Percentiles rank a stretch among this genome's conserved stretches.
phyloP scores from a whole-genome alignment of 2,797 vertebrate genomes.

The Myripristis murdjan region DNA sequence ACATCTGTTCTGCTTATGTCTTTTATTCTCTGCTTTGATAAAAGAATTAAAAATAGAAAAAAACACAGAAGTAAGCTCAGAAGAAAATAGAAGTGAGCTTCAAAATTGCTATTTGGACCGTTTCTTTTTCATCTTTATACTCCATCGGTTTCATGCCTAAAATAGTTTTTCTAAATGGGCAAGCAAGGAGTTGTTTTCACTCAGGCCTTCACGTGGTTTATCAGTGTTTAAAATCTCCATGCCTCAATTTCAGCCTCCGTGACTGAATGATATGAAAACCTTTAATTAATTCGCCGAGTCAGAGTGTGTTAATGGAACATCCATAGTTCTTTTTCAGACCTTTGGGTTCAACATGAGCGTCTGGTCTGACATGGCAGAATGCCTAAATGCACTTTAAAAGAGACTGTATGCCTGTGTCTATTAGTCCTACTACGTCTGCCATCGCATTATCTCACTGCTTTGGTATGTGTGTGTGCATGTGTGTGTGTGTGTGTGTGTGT shows the following conservation, averaged over 20 bases:
- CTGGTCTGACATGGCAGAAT: constrained; percentile 48
- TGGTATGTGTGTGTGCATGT: constrained; percentile 9
- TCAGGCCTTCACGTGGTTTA: constrained; percentile 60
- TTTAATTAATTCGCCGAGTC: constrained; percentile 67
- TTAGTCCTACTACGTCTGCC: constrained; percentile 25
- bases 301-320: constrained; percentile 64
- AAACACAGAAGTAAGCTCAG: no score
- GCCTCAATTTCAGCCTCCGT: constrained; percentile 70
- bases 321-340: constrained; percentile 34
- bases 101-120: constrained; percentile 37
- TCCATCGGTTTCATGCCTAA: constrained; percentile 53
- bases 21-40: constrained; percentile 61
- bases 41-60: constrained; percentile 68
- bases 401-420: constrained; percentile 23
- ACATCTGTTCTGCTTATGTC: constrained; percentile 38
- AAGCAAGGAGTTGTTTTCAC: neutral
- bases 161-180: constrained; percentile 57
- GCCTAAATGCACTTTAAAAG: constrained; percentile 54
- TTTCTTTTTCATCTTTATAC: constrained; percentile 54
- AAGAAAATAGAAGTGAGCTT: constrained; percentile 50
- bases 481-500: constrained; percentile 10
- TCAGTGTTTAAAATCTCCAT: constrained; percentile 44
- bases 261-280: constrained; percentile 54
- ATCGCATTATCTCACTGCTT: constrained; percentile 12
- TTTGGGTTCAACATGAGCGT: constrained; percentile 54